Base-by-base conservation (phyloP, 2,113 vertebrate genomes). In the Otolemur garnettii region DNA sequence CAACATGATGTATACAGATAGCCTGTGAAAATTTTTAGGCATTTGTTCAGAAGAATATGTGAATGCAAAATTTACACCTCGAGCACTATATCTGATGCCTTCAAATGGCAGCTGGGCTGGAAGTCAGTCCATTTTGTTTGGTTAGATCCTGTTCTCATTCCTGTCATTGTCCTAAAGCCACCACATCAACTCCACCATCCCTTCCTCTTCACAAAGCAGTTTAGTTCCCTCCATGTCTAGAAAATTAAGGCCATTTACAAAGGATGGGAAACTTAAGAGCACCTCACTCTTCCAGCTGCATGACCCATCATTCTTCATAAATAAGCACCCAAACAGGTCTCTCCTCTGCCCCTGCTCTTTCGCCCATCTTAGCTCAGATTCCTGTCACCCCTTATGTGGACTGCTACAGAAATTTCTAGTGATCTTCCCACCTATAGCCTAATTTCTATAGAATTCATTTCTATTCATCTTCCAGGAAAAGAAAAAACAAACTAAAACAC, bases 1-100 rank as follows among this genome's bases (percentile, higher is more conserved):
- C 59, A 55, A 55, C 38, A 55, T 7, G n/a, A 91, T 33, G 33
- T 0, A 0, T 1, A 33, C 19, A 82, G 45, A 50, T 18, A 97
- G 28, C 22, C 75, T 81, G 13, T 42, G 71, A 64, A 59, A 87
- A 72, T 62, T 77, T n/a, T 53, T 0, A 68, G 53, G n/a, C 13
- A n/a, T 28, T 64, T 95, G 60, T 92, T 96, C 92, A 88, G 69
- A 92, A 74, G 92, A 95, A 53, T 0, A 0, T 4, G 13, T 42
- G 68, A 66, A 68, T 62, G 26, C 0, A 5, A 50, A 24, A 50
- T 1, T 85, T 62, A 82, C 21, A 30, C 9, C 28, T 1, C 72
- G 45, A 92, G 62, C 45, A 22, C 21, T 90, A 15, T 11, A 57
- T 50, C 74, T 45, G 80, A 59, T 10, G 60, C 17, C 69, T 78